These are phyloP conservation scores for Byasa hedistus DNA, from an alignment of 2,888 invertebrate species.

Conservation along the genomic window DNA sequence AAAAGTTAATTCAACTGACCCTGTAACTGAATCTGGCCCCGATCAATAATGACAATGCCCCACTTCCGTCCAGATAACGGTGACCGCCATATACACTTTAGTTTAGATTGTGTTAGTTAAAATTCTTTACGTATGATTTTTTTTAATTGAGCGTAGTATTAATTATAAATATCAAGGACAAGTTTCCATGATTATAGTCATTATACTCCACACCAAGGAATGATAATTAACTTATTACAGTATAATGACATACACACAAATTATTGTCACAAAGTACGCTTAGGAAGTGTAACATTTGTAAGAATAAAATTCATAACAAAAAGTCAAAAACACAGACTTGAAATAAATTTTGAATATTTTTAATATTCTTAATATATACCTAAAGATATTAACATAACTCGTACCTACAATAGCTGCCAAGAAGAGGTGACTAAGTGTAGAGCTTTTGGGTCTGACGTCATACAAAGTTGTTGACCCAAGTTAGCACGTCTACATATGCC, in stretches of 20 bases:
- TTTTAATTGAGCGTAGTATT: neutral
- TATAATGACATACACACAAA: neutral
- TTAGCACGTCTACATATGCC: slow-evolving; percentile 35
- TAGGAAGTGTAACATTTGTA: neutral
- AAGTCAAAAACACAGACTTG: neutral
- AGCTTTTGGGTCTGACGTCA: slow-evolving; percentile 54
- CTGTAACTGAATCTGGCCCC: slow-evolving; percentile 35
- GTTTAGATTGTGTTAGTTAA: slow-evolving; percentile 14
- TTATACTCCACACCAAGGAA: neutral
- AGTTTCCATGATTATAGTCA: neutral
- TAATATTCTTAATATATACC: slow-evolving; percentile 31
- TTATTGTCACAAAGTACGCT: neutral
- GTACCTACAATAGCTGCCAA: slow-evolving; percentile 33
- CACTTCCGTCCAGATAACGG: slow-evolving; percentile 56
- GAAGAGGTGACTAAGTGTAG: slow-evolving; percentile 38
- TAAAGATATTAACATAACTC: slow-evolving; percentile 29
- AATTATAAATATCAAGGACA: neutral
- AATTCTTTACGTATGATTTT: neutral
- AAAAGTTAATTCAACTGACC: slow-evolving; percentile 26
- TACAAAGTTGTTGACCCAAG: slow-evolving; percentile 52
- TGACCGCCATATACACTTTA: slow-evolving; percentile 30
- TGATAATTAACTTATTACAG: slow-evolving; percentile 1
- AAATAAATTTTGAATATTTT: slow-evolving; percentile 29
- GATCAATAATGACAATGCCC: slow-evolving; percentile 48
- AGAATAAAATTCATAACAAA: neutral